These are phyloP conservation scores for Lethrus apterus DNA, from an alignment of 1,140 invertebrate species.

Conservation along the genomic window DNA sequence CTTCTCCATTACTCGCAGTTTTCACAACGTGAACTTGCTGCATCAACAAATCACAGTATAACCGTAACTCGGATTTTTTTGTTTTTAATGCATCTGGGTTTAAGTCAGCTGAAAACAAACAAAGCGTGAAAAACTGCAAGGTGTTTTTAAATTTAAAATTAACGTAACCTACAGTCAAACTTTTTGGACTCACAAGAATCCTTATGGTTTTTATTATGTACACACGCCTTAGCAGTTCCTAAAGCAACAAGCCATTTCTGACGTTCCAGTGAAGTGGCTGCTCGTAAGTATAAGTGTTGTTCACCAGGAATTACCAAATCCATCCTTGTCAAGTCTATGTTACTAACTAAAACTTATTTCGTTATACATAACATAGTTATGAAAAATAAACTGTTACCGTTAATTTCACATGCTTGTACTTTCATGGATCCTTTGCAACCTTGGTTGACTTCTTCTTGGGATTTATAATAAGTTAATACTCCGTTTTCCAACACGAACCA, in stretches of 20 bases:
- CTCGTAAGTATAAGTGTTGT: constrained; percentile 72
- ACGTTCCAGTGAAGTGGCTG: constrained; percentile 63
- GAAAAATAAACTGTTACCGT: constrained; percentile 46
- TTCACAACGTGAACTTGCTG: constrained; percentile 76
- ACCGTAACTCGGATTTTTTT: constrained; percentile 69
- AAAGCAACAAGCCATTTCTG: constrained; percentile 76
- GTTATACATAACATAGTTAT: neutral
- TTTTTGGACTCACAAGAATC: constrained; percentile 36
- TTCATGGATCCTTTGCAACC: constrained; percentile 79
- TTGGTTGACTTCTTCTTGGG: constrained; percentile 72
- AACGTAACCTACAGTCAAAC: neutral
- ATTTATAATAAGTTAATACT: constrained; percentile 74
- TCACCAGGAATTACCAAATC: constrained; percentile 76
- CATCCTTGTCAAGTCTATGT: constrained; percentile 60
- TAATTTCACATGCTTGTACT: constrained; percentile 75
- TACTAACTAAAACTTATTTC: constrained; percentile 53
- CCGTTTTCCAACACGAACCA: constrained; percentile 80
- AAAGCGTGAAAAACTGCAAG: constrained; percentile 3
- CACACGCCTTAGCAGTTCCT: constrained; percentile 72
- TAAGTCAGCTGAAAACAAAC: constrained; percentile 26
- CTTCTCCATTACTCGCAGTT: constrained; percentile 51
- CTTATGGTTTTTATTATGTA: constrained; percentile 44
- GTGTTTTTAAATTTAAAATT: constrained; percentile 1
- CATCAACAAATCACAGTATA: constrained; percentile 78
- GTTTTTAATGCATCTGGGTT: constrained; percentile 52